These are phyloP conservation scores for Margaritifera margaritifera DNA, from an alignment of 2,888 invertebrate genomes.

Conservation along the genomic window DNA sequence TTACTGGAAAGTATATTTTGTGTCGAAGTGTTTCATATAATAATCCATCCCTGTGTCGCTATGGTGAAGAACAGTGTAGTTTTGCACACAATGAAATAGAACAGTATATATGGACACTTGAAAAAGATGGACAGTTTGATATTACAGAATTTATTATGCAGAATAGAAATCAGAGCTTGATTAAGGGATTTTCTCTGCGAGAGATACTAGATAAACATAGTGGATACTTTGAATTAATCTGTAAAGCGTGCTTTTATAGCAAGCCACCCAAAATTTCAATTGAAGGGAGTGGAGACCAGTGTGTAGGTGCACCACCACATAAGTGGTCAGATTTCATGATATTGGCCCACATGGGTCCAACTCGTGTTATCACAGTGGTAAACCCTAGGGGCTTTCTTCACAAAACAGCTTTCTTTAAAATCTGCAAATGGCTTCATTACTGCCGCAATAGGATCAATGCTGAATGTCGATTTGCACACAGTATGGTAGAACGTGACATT, in stretches of 20 bases:
- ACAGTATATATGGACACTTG: slow-evolving; percentile 61
- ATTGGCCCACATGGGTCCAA: slow-evolving; percentile 55
- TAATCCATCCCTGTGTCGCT: slow-evolving; percentile 46
- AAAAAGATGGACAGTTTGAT: slow-evolving; percentile 62
- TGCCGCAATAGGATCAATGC: slow-evolving; percentile 47
- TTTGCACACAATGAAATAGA: slow-evolving; percentile 66
- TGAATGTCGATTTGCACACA: slow-evolving; percentile 63
- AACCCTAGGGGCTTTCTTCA: slow-evolving; percentile 55
- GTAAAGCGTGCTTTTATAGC: slow-evolving; percentile 59
- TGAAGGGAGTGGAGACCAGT: slow-evolving; percentile 20
- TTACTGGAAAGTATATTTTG: slow-evolving; percentile 58
- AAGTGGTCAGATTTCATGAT: slow-evolving; percentile 53
- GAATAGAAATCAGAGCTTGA: slow-evolving; percentile 34
- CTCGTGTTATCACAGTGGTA: slow-evolving; percentile 49
- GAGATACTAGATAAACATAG: slow-evolving; percentile 55
- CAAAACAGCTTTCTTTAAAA: slow-evolving; percentile 64
- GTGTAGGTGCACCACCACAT: slow-evolving; percentile 48
- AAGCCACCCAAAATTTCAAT: slow-evolving; percentile 46
- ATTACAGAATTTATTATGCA: slow-evolving; percentile 65
- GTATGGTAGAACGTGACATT: slow-evolving; percentile 64
- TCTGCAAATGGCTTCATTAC: slow-evolving; percentile 61
- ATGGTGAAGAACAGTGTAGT: slow-evolving; percentile 55
- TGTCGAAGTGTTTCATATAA: slow-evolving; percentile 52
- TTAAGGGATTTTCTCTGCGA: slow-evolving; percentile 42
- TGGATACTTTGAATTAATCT: slow-evolving; percentile 63